phyloP scores from a whole-genome alignment of 2,113 vertebrate genomes.

The Tricholaema leucomelas region DNA sequence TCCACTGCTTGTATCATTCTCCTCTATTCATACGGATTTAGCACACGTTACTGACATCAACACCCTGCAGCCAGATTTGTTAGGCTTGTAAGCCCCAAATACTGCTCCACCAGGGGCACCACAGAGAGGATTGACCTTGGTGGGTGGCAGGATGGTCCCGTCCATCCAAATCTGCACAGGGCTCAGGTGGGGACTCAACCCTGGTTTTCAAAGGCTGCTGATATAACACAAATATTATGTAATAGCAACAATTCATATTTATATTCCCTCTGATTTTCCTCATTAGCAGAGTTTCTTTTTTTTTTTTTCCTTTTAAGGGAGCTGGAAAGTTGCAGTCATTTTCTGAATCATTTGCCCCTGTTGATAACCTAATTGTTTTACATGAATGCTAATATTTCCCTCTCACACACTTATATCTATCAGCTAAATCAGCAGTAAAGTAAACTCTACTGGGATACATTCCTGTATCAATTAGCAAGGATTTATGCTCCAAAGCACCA shows the following conservation, averaged over 20 bases:
- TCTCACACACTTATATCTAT: conserved; percentile 60
- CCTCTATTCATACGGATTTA: not conserved
- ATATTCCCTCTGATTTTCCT: conserved; percentile 55
- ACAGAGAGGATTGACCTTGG: not conserved
- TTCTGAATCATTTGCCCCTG: conserved; percentile 59
- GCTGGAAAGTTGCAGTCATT: conserved; percentile 52
- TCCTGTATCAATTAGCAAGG: conserved; percentile 65
- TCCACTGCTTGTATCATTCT: conserved; percentile 41
- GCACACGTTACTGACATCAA: not conserved
- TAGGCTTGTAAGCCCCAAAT: not conserved
- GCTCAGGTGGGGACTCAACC: not conserved
- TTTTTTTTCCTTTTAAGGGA: conserved; percentile 14
- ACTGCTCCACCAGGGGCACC: not conserved
- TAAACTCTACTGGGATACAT: conserved; percentile 58
- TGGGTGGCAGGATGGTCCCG: not conserved
- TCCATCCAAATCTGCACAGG: not conserved
- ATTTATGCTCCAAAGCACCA: conserved; percentile 66
- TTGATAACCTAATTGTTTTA: conserved; percentile 67
- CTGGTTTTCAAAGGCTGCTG: not conserved
- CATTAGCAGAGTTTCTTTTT: not conserved
- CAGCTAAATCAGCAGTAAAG: conserved; percentile 67
- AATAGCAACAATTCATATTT: not conserved
- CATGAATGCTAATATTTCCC: conserved; percentile 64
- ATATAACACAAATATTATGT: not conserved
- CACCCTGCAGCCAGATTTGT: not conserved